A percentile compares a stretch with the other conserved stretches of the same genome.
Conservation (phyloP, 2,113 vertebrate species). For the Glaucomys volans region DNA sequence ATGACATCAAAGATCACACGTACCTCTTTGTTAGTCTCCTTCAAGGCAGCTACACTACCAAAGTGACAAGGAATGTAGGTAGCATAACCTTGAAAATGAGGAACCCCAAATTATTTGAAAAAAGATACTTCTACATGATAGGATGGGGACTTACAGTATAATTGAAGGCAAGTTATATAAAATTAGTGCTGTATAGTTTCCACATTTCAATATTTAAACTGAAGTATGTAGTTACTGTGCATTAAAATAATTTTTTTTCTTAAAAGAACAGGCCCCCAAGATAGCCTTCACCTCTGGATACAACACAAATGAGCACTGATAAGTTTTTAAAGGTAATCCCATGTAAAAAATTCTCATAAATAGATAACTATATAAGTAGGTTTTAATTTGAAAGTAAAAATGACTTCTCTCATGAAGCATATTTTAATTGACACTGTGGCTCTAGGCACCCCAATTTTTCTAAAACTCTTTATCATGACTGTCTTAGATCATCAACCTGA, state of each 20-base stretch:
- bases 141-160: neutral
- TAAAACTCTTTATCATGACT: neutral
- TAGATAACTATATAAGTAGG: neutral
- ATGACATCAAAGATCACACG: neutral
- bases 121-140: neutral
- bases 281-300: neutral
- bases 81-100: neutral
- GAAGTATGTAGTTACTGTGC: neutral
- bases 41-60: neutral
- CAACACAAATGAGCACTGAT: neutral
- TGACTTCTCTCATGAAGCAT: neutral
- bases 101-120: neutral
- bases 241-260: slow-evolving; percentile 7
- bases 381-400: slow-evolving; percentile 36
- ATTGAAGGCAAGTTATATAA: neutral
- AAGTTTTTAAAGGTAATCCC: neutral
- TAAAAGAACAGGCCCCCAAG: neutral
- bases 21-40: neutral
- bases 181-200: neutral
- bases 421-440: neutral
- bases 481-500: neutral
- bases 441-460: neutral
- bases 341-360: slow-evolving; percentile 1
- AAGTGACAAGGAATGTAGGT: neutral
- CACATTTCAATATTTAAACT: neutral